Evolutionary conservation across 2,888 invertebrate genomes (phyloP), one percentile per base, ranked within the genome.

Genomic region (Eilema caniola): DNA sequence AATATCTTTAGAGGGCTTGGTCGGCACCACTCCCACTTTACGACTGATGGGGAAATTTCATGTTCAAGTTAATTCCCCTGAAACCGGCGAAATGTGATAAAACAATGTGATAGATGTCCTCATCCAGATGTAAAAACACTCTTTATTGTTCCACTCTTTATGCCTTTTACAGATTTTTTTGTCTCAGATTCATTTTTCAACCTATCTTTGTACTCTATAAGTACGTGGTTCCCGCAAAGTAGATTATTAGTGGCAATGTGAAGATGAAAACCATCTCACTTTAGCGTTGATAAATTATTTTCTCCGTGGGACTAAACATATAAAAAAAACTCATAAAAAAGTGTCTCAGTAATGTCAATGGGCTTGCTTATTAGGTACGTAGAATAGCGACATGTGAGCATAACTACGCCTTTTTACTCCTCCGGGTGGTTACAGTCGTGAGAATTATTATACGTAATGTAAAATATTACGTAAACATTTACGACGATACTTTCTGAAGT

Each of bases 11-110:
- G 64, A 80, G 87, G 93, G 93, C 86, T 86, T 70, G 93, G 88
- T 89, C 80, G 64, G 62, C 68, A 85, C 88, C 93, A 83, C 91
- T 70, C 92, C 92, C 86, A 80, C 69, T 86, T 88, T 85, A 87
- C 86, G 86, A 86, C 83, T 89, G 86, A 89, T 89, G 88, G 87
- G 81, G 85, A 86, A 89, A 89, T 89, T 87, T 88, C 86, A 88
- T 88, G 86, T 86, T 83, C 76, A 81, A 85, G 78, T 82, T 84
- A 85, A 87, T 86, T 84, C 83, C 84, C 81, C 77, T 73, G 74
- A 79, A 83, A 77, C 71, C 73, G 74, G 82, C 73, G 78, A 87
- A 84, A 76, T 74, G 75, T 83, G 74, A 77, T 84, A 83, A 86
- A 87, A 81, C 74, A 78, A 41, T 41, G 62, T 62, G 41, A 62